phyloP scores from a whole-genome alignment of 2,888 invertebrate species.

The Habroteleia sp. region DNA sequence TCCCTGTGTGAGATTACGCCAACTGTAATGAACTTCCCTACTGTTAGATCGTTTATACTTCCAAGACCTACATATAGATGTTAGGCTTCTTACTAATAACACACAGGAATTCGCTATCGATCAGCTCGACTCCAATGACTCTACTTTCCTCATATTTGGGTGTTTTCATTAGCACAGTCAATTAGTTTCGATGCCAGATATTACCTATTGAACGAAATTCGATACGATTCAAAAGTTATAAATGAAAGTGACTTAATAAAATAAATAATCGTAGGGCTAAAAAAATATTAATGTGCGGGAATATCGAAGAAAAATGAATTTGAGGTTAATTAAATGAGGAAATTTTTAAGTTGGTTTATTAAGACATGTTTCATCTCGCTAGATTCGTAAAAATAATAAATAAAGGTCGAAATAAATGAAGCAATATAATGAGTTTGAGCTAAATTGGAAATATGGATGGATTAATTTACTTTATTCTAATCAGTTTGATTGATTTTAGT shows the following conservation, averaged over 20 bases:
- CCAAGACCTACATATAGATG: slow-evolving; percentile 38
- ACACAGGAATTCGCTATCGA: slow-evolving; percentile 30
- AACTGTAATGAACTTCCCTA: slow-evolving; percentile 60
- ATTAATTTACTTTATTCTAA: slow-evolving; percentile 51
- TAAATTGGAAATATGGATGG: slow-evolving; percentile 18
- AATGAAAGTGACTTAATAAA: neutral
- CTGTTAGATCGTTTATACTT: slow-evolving; percentile 53
- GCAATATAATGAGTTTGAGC: slow-evolving; percentile 8
- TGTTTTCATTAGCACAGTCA: slow-evolving; percentile 10
- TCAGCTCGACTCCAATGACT: slow-evolving; percentile 10
- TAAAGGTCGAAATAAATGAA: neutral
- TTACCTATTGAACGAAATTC: no score
- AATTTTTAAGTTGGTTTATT: no score
- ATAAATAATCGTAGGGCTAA: no score
- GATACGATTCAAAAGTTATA: neutral
- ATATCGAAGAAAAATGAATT: no score
- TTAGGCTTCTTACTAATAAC: slow-evolving; percentile 43
- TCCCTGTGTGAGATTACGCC: slow-evolving; percentile 70
- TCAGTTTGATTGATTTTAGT: slow-evolving; percentile 50
- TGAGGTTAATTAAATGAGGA: no score
- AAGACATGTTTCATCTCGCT: no score
- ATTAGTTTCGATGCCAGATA: neutral
- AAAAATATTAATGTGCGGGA: no score
- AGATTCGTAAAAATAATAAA: no score
- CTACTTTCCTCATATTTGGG: slow-evolving; percentile 25